phyloP scores from a whole-genome alignment of 2,797 vertebrate species.

The Natrix natrix region DNA sequence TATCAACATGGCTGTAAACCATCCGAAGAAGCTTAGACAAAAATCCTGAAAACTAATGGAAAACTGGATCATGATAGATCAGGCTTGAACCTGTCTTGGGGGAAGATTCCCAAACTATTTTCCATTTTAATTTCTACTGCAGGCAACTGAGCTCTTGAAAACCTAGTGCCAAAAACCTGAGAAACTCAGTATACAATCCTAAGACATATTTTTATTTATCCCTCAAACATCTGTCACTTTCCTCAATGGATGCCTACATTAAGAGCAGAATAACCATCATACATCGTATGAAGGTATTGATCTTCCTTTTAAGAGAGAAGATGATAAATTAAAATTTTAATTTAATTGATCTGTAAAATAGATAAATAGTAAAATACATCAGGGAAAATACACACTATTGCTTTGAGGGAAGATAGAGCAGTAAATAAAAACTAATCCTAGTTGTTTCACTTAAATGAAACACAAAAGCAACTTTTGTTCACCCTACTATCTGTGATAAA shows the following conservation, averaged over 20 bases:
- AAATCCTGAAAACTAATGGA: not conserved
- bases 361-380: not conserved
- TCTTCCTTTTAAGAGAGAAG: constrained; percentile 4
- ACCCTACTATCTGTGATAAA: not conserved
- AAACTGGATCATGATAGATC: not conserved
- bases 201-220: not conserved
- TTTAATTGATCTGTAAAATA: no score
- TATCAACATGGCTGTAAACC: not conserved
- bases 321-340: not conserved
- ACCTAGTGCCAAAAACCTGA: no score
- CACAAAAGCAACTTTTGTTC: not conserved
- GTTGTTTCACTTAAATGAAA: not conserved
- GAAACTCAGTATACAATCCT: not conserved
- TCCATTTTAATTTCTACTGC: not conserved
- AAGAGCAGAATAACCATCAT: not conserved
- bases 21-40: not conserved
- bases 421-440: not conserved
- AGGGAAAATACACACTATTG: not conserved
- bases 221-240: not conserved
- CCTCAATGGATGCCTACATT: not conserved
- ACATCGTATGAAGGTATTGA: not conserved
- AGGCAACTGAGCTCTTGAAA: not conserved
- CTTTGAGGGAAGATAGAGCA: not conserved
- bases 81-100: not conserved
- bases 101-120: not conserved